Conservation (phyloP, 2,113 vertebrate species). For the Marmota flaviventris region DNA sequence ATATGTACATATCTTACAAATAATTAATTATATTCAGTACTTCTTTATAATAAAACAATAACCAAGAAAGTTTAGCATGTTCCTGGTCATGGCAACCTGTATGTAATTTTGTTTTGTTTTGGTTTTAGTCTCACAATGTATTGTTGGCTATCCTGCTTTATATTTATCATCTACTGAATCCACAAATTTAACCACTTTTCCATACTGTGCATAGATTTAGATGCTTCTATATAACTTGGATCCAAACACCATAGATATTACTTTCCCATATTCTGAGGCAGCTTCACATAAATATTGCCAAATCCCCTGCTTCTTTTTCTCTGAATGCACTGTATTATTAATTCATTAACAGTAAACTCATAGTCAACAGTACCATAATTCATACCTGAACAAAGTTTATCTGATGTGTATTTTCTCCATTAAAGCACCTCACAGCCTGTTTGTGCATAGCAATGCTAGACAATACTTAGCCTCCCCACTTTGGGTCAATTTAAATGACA, state of each 20-base stretch:
- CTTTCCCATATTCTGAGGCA: background rate
- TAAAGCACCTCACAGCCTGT: background rate
- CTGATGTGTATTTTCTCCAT: background rate
- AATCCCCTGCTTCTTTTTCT: background rate
- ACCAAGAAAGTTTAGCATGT: background rate
- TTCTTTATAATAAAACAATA: slow-evolving; percentile 2
- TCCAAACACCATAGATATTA: background rate
- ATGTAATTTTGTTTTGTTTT: background rate
- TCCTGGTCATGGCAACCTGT: background rate
- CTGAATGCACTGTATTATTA: background rate
- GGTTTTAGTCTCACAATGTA: background rate
- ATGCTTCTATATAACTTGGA: background rate
- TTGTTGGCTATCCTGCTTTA: background rate
- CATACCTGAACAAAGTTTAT: background rate
- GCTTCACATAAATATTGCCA: background rate
- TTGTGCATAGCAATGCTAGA: background rate
- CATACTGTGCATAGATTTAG: background rate
- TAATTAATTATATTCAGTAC: background rate
- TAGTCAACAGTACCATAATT: background rate
- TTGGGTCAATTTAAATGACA: background rate
- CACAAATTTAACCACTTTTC: background rate
- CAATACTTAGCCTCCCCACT: background rate
- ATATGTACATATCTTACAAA: background rate
- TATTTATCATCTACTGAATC: background rate
- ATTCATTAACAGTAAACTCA: background rate